Conservation (phyloP, 2,797 vertebrate genomes). For the Miopithecus talapoin region DNA sequence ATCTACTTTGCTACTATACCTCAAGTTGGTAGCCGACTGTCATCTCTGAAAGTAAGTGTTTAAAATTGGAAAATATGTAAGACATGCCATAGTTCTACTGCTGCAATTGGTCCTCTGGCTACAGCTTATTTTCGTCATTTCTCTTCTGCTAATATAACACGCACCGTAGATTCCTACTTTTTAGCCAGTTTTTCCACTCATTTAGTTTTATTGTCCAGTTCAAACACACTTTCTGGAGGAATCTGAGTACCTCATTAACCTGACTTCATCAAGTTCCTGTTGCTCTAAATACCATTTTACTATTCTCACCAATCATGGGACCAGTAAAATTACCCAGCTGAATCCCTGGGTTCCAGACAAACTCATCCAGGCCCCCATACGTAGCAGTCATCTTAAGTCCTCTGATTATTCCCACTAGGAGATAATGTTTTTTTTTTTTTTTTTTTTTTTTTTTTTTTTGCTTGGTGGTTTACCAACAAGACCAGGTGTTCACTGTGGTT, state of each 20-base stretch:
- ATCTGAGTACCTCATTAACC: neutral
- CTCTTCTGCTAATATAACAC: neutral
- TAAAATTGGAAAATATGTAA: neutral
- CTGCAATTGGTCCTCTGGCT: neutral
- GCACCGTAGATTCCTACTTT: neutral
- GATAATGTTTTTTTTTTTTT: neutral
- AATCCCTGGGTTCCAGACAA: neutral
- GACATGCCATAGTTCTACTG: neutral
- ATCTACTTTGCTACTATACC: neutral
- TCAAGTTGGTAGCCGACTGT: neutral
- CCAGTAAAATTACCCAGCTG: neutral
- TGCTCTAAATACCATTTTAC: neutral
- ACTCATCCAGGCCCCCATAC: neutral
- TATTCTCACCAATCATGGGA: neutral
- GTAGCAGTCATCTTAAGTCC: neutral
- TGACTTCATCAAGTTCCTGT: neutral
- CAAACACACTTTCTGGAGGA: neutral
- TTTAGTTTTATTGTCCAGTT: neutral
- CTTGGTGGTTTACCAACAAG: neutral
- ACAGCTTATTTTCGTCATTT: neutral
- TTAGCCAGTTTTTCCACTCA: neutral
- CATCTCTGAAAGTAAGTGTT: neutral
- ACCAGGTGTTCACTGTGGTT: neutral
- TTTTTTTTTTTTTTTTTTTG: neutral
- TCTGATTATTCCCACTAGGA: neutral